A percentile compares a stretch with the other conserved stretches of the same genome.
Conservation (phyloP, 2,113 vertebrate species). For the Ascaphus truei region DNA sequence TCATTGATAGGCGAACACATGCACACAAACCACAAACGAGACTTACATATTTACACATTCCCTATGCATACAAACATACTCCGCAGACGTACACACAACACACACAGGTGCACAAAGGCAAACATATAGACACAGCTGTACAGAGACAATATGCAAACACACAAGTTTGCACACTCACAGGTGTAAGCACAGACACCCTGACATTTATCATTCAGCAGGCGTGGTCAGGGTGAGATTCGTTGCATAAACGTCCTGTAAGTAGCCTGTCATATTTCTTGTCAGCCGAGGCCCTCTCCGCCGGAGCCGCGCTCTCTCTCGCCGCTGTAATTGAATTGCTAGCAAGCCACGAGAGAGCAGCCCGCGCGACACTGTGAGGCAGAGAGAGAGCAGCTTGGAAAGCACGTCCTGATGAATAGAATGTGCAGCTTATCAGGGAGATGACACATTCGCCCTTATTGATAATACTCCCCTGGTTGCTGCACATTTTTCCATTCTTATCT, state of each 20-base stretch:
- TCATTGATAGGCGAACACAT: too few species aligned
- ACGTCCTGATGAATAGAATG: too few species aligned
- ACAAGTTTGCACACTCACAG: neutral
- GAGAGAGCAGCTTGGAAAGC: neutral
- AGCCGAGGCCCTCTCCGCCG: conserved; percentile 78
- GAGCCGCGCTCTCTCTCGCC: conserved; percentile 88
- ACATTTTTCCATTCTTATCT: neutral
- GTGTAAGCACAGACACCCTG: conserved; percentile 5
- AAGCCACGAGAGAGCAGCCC: conserved; percentile 69
- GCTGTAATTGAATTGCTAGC: conserved; percentile 98
- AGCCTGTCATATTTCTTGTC: conserved; percentile 98
- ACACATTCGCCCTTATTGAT: neutral
- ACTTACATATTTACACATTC: too few species aligned
- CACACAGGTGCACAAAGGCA: neutral
- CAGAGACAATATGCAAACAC: neutral
- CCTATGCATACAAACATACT: too few species aligned
- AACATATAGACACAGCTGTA: neutral
- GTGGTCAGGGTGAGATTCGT: conserved; percentile 97
- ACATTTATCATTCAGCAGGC: conserved; percentile 89
- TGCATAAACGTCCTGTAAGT: conserved; percentile 98
- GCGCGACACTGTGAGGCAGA: conserved; percentile 31
- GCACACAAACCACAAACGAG: too few species aligned
- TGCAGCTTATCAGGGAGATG: neutral
- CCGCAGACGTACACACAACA: neutral
- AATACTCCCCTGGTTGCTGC: neutral